Evolutionary conservation across 37 sponge, comb jelly and placozoan genomes (phyloP), one percentile per base, ranked within the genome.

Genomic region (Cliona cf. orientalis): DNA sequence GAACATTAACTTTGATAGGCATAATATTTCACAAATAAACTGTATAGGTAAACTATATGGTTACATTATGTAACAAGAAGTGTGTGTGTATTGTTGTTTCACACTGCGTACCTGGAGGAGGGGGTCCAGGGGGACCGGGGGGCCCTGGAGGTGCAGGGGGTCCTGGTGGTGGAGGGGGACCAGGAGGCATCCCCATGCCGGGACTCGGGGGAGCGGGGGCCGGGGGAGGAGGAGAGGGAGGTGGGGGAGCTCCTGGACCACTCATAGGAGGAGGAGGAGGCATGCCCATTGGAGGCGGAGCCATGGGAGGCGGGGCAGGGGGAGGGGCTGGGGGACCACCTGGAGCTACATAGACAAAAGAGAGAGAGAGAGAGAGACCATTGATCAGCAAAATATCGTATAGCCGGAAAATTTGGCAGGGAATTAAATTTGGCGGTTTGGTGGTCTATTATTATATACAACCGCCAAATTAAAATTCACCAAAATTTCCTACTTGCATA

Each of bases 211-310:
- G 76, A 57, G 88, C 76, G 36, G 81, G 84, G 3, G 69, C 41
- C n/a, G 80, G 73, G 60, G 75, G 85, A 0, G 79, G 87, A 6
- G 79, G 89, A 49, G 89, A 79, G 12, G 80, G 75, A 5, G 90
- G 85, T 28, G 84, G 90, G 22, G 77, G 57, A 42, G 58, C 75
- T 34, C 33, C 39, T 40, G 37, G 33, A 66, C 37, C 37, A 66
- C 32, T 5, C 38, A 66, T 2, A 2, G 67, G 37, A 3, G 53
- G 57, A 35, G 72, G 77, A 0, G 70, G 57, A 31, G 69, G 63
- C 31, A 34, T 26, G 5, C 58, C 74, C 23, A 45, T 25, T 41
- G 76, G 69, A 25, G 71, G 41, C 21, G 72, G 72, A 7, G 79
- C 69, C 6, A 73, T 60, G 7, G 66, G 32, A 31, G 72, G 73